A percentile compares a stretch with the other conserved stretches of the same genome.
phyloP scores from a whole-genome alignment of 2,113 vertebrate genomes.

The Acanthisitta chloris region DNA sequence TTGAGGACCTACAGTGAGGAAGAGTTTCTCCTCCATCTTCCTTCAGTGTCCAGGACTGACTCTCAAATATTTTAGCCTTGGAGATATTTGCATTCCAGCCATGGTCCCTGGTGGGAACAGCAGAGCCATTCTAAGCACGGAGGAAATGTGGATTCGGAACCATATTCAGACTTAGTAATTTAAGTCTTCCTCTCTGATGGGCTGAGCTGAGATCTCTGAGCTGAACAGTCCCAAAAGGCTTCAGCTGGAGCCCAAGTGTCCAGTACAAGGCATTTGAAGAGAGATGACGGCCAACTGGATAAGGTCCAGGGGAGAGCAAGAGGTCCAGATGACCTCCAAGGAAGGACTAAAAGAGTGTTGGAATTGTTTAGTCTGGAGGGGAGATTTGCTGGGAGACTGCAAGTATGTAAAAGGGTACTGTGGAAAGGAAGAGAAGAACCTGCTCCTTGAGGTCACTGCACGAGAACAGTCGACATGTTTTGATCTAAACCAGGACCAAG shows the following conservation, averaged over 20 bases:
- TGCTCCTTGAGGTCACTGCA: not conserved
- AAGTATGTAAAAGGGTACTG: not conserved
- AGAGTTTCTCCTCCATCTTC: not conserved
- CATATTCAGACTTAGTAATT: not conserved
- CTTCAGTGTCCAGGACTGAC: not conserved
- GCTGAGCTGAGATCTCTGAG: not conserved
- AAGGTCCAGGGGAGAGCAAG: not conserved
- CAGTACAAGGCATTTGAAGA: not conserved
- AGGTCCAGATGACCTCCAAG: not conserved
- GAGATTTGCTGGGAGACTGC: not conserved
- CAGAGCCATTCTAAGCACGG: not conserved
- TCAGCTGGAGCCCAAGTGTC: conserved; percentile 48
- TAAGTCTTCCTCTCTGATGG: not conserved
- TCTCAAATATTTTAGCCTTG: not conserved
- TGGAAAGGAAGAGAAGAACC: not conserved
- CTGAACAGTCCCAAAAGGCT: conserved; percentile 36
- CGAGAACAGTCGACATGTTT: not conserved
- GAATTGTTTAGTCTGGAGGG: conserved; percentile 52
- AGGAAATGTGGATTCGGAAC: not conserved
- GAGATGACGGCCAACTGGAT: not conserved
- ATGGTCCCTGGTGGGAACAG: not conserved
- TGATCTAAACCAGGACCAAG: not conserved
- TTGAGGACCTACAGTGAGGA: not conserved
- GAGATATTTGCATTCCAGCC: not conserved
- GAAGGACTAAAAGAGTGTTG: not conserved